Base-by-base conservation (phyloP, 2,888 invertebrate genomes). In the Leucozona laternaria region DNA sequence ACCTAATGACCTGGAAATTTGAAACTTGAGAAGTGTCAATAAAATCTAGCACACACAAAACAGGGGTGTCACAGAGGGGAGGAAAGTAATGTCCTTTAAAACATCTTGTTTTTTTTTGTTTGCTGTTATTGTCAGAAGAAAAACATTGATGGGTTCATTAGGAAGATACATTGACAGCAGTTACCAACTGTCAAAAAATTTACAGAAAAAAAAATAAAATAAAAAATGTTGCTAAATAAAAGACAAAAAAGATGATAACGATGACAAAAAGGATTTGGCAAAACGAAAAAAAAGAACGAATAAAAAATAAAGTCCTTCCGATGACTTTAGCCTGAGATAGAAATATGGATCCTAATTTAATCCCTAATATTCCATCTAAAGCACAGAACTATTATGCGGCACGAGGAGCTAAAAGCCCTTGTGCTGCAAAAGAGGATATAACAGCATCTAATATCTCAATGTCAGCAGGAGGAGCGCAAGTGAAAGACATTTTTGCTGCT, bases 301-400 rank as follows among this genome's bases (percentile, higher is more conserved):
- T 31, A 68, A 68, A 60, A 66, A 80, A 60, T 15, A 58, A 25
- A 48, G 34, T 45, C 48, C 60, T 64, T 17, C 55, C 73, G 79
- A 85, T 80, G 75, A 62, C 80, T 85, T 85, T 57, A 66, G 72
- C 34, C 75, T 76, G 76, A 53, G 71, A 72, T 80, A 81, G 77
- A 85, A 85, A 81, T 85, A 85, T 85, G 85, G 85, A 77, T 62
- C 77, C 85, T 77, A 81, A 80, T 81, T 85, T 85, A 85, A 85
- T 81, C 85, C 77, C 66, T 81, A 77, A 80, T 81, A 85, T 81
- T 58, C 77, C 68, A 66, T 85, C 77, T 71, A 48, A 80, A 66
- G 71, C 80, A 80, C 71, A 79, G 43, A 64, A 57, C 25, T 34
- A 76, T 60, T 13, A 45, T 57, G 53, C 34, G 31, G 76, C 43